Conservation (phyloP, 2,797 vertebrate species). For the Phyllotis vaccarum region DNA sequence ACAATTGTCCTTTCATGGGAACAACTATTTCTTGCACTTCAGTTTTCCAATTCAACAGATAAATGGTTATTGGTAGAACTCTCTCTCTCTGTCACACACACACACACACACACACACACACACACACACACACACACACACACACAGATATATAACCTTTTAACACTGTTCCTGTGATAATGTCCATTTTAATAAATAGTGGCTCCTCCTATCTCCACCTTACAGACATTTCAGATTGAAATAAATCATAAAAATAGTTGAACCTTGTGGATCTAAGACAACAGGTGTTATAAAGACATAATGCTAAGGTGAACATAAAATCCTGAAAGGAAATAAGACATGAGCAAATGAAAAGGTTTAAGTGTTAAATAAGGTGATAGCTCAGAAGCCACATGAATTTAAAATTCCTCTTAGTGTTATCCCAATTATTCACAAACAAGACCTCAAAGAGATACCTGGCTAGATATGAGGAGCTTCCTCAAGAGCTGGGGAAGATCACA, state of each 20-base stretch:
- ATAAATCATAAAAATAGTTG: conserved; percentile 35
- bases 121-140: no score
- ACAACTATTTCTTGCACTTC: conserved; percentile 35
- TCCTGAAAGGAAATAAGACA: conserved; percentile 82
- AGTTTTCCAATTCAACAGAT: conserved; percentile 63
- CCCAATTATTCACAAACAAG: conserved; percentile 60
- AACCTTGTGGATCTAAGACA: conserved; percentile 80
- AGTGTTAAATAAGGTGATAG: conserved; percentile 80
- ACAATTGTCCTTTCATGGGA: conserved; percentile 53
- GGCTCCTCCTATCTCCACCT: neutral
- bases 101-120: no score
- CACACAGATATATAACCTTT: neutral
- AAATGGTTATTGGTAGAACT: conserved; percentile 53
- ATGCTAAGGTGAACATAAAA: conserved; percentile 83
- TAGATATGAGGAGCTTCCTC: conserved; percentile 10
- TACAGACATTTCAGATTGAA: conserved; percentile 54
- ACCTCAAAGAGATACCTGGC: conserved; percentile 36
- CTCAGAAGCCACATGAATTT: conserved; percentile 80
- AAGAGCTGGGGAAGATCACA: neutral
- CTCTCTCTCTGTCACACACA: neutral
- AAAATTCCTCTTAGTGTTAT: conserved; percentile 71
- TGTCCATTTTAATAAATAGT: conserved; percentile 14
- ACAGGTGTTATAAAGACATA: conserved; percentile 74
- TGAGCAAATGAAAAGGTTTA: conserved; percentile 78
- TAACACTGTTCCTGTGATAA: conserved; percentile 52